Base-by-base conservation (phyloP, 2,888 invertebrate species). In the Perizoma affinitatum region DNA sequence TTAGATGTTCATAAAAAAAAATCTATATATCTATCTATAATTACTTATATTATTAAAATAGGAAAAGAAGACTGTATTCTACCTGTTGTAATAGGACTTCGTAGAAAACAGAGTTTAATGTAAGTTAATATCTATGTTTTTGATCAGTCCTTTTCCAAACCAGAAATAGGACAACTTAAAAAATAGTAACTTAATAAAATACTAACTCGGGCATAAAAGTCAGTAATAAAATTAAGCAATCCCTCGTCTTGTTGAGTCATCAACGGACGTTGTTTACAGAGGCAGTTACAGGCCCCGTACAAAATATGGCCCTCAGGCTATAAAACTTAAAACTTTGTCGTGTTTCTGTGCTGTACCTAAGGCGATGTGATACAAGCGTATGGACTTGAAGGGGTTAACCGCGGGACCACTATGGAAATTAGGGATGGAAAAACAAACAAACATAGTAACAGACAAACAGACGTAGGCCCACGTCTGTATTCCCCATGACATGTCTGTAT, bases 301-400 rank as follows among this genome's bases (percentile, higher is more conserved):
- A 65, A 68, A 65, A 66, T 61, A 68, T 61, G 60, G 59, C 50
- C 58, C 53, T 42, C 51, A 51, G 34, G 54, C 54, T 51, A 42
- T 58, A 58, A 53, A 64, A 68, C 61, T 64, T 68, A 53, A 63
- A 69, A 71, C 67, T 71, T 69, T 55, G 61, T 61, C 44, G 57
- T 47, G 55, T 58, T 61, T 55, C 22, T 53, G 48, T 44, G 40
- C 52, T 11, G 34, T 22, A n/a, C n/a, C n/a, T n/a, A n/a, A n/a
- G 22, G 22, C 7, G 33, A 51, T 57, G 9, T 11, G 51, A 46
- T 41, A 40, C 10, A 50, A 45, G 43, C 38, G 6, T 5, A 10
- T 5, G 22, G 22, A 22, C 22, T 42, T 6, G 10, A 10, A 42
- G 41, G 41, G 8, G 5, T 41, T 41, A n/a, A 41, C 9, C 41